These are phyloP conservation scores for Phragmatobia fuliginosa DNA, from an alignment of 2,888 invertebrate genomes.

Conservation along the genomic window DNA sequence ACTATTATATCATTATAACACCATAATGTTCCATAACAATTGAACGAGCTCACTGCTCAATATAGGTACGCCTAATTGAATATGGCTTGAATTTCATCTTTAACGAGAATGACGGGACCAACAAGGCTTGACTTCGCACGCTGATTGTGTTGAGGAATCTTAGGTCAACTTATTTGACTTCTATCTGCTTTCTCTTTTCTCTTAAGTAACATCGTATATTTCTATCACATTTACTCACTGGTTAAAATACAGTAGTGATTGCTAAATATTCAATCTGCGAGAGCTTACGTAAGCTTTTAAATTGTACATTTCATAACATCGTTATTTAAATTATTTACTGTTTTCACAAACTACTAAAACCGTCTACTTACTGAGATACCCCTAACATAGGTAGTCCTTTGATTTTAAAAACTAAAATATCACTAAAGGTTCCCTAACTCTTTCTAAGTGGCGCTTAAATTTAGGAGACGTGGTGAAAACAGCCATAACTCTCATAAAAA, in stretches of 20 bases:
- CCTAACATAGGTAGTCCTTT: no score
- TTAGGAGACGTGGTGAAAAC: no score
- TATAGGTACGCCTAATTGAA: conserved; percentile 73
- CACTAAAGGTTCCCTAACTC: no score
- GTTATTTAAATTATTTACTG: conserved; percentile 14
- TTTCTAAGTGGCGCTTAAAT: no score
- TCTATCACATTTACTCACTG: conserved; percentile 42
- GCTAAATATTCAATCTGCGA: conserved; percentile 48
- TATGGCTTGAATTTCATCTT: conserved; percentile 75
- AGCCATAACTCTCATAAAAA: no score
- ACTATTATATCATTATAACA: not conserved
- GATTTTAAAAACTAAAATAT: no score
- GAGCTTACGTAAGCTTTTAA: conserved; percentile 55
- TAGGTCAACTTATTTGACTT: conserved; percentile 80
- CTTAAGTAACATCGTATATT: conserved; percentile 48
- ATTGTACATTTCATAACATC: conserved; percentile 50
- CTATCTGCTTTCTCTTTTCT: conserved; percentile 56
- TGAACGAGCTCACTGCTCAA: conserved; percentile 57
- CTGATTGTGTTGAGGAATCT: conserved; percentile 81
- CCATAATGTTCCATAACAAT: conserved; percentile 40
- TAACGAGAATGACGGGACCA: conserved; percentile 72
- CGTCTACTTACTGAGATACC: no score
- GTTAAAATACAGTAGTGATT: conserved; percentile 58
- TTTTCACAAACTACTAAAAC: no score
- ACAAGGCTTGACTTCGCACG: conserved; percentile 80